A percentile compares a stretch with the other conserved stretches of the same genome.
Conservation (phyloP, 2,888 invertebrate genomes). For the Perithous albicinctus region DNA sequence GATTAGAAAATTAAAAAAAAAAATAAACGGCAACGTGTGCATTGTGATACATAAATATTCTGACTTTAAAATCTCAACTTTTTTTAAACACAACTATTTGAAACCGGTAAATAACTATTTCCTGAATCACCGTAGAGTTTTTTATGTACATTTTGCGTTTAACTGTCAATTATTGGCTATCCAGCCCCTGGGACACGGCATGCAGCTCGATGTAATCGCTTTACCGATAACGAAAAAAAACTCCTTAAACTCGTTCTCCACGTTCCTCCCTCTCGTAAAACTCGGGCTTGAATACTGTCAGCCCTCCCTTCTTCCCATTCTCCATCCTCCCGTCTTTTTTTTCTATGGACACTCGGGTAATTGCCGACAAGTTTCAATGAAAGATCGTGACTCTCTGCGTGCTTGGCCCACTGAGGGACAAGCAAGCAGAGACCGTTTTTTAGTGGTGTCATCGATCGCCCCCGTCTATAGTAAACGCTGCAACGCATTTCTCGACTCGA, state of each 20-base stretch:
- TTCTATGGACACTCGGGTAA: conserved; percentile 4
- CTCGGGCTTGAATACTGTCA: not conserved
- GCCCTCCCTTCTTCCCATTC: not conserved
- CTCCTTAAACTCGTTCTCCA: conserved; percentile 40
- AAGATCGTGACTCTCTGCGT: not conserved
- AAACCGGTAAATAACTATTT: not conserved
- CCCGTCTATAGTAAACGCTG: not conserved
- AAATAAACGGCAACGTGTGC: too few species aligned
- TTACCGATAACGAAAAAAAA: conserved; percentile 32
- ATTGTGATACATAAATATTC: too few species aligned
- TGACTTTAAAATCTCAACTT: too few species aligned
- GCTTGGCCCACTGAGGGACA: not conserved
- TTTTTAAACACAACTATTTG: too few species aligned
- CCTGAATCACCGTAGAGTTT: not conserved
- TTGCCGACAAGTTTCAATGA: conserved; percentile 28
- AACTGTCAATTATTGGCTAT: conserved; percentile 25
- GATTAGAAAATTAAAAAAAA: not conserved
- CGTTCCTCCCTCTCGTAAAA: conserved; percentile 18
- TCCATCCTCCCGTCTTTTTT: not conserved
- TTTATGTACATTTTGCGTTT: not conserved
- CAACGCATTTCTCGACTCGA: conserved; percentile 14
- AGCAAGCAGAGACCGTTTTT: too few species aligned
- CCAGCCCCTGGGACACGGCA: not conserved
- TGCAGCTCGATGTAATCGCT: conserved; percentile 27
- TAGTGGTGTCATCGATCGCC: conserved; percentile 31